Conservation (phyloP, 2,888 invertebrate species). For the Lasioglossum oenotherae region DNA sequence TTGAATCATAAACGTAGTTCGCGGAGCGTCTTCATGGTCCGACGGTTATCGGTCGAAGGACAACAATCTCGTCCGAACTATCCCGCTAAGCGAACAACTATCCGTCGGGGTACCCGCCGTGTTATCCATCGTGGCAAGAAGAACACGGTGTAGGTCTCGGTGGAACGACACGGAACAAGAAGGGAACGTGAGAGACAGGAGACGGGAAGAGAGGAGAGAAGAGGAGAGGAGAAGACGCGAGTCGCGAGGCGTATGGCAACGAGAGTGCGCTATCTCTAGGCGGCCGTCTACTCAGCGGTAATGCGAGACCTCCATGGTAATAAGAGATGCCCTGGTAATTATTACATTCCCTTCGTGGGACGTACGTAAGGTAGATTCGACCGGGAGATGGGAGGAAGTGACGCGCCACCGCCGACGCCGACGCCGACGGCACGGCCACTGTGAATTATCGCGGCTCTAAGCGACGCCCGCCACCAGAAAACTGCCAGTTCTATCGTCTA, state of each 20-base stretch:
- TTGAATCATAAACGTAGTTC: not conserved
- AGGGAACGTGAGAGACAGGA: conserved; percentile 46
- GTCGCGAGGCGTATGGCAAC: conserved; percentile 2
- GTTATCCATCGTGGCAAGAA: conserved; percentile 40
- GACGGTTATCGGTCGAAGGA: conserved; percentile 29
- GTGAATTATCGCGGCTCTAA: conserved; percentile 47
- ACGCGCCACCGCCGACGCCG: conserved; percentile 35
- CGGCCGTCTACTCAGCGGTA: conserved; percentile 76
- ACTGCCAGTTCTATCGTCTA: conserved; percentile 52
- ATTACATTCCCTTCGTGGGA: conserved; percentile 74
- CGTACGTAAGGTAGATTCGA: conserved; percentile 54
- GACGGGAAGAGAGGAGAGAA: not conserved
- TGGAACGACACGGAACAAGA: conserved; percentile 19
- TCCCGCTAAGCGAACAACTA: conserved; percentile 59
- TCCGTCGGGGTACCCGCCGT: not conserved
- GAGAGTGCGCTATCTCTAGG: conserved; percentile 64
- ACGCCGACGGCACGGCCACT: conserved; percentile 13
- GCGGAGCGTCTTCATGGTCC: not conserved
- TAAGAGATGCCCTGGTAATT: conserved; percentile 80
- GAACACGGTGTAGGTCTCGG: conserved; percentile 24
- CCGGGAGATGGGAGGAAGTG: conserved; percentile 46
- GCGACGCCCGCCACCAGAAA: conserved; percentile 41
- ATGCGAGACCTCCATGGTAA: conserved; percentile 79
- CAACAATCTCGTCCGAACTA: conserved; percentile 35
- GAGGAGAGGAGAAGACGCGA: not conserved